Evolutionary conservation across 2,113 vertebrate species (phyloP), one percentile per base, ranked within the genome.

Genomic region (Thamnaconus septentrionalis): DNA sequence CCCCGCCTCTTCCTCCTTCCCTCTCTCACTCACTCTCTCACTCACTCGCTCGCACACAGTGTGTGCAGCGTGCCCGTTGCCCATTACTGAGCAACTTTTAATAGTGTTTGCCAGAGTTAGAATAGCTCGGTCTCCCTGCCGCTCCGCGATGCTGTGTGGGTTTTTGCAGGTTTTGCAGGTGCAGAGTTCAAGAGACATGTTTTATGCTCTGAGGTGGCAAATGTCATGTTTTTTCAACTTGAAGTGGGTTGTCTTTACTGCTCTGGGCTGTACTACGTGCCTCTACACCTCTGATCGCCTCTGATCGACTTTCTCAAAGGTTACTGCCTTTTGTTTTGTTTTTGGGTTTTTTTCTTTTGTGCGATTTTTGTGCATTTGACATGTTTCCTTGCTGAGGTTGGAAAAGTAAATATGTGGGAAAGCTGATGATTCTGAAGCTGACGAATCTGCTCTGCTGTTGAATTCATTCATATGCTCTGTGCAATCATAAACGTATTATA

Each of bases 271-370:
- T 87, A 85, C 83, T 52, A 72, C 84, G 76, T 85, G 85, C 82
- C 76, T 83, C 80, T 86, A 53, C 81, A 88, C 86, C 86, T 89
- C 87, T 83, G 83, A 84, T 88, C 81, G 81, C 77, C 78, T 86
- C 82, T 88, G 86, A 89, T 90, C 86, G 81, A 89, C 85, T 89
- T 89, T 84, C 85, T 88, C 78, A 88, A 90, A 89, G 87, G 89
- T 89, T 88, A 81, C 87, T 73, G 86, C 82, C 80, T 76, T 85
- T 86, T 78, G 85, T 9, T 50, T 50, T 50, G 11, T 5, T 50
- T 9, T 48, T 48, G 47, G 6, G 0, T 50, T 50, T 50, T 50
- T n/a, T 11, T 11, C 10, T 8, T 10, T n/a, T 11, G 48, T 5
- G 48, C 4, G 9, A 50, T n/a, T 89, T 90, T 85, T 83, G 80